Percentiles rank a stretch among this genome's conserved stretches.
Conservation (phyloP, 2,113 vertebrate genomes). For the Saimiri boliviensis region DNA sequence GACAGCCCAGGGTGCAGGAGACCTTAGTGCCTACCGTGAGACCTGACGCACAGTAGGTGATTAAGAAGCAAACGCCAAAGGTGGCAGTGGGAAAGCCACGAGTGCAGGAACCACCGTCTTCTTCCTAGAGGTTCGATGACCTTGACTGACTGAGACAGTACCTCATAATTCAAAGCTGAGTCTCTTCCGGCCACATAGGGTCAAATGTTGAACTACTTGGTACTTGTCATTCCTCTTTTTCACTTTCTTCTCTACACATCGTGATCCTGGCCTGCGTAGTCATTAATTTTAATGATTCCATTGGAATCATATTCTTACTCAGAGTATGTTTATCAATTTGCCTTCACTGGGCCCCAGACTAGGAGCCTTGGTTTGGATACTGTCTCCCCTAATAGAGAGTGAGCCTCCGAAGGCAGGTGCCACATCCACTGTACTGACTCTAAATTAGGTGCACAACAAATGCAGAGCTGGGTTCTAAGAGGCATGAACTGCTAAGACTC, state of each 20-base stretch:
- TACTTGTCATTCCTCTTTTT: not conserved
- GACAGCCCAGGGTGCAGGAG: not conserved
- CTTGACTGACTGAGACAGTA: not conserved
- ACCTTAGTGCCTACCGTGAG: not conserved
- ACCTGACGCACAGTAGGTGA: not conserved
- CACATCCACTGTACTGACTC: rapidly evolving
- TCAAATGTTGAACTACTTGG: not conserved
- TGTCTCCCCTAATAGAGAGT: not conserved
- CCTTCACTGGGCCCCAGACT: not conserved
- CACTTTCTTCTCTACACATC: not conserved
- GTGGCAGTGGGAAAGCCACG: not conserved
- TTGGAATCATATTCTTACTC: not conserved
- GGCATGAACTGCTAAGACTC: not conserved
- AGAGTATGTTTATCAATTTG: not conserved
- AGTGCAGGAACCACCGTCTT: not conserved
- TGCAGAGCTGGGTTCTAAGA: not conserved
- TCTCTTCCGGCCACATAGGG: not conserved
- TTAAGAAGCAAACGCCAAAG: not conserved
- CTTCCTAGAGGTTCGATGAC: not conserved
- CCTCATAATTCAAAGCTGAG: not conserved
- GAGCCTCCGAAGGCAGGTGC: not conserved
- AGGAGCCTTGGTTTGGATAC: not conserved
- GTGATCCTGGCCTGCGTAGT: not conserved
- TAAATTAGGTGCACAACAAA: not conserved
- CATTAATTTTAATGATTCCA: not conserved